phyloP scores from a whole-genome alignment of 2,888 invertebrate genomes.

The Plagodis dolabraria region DNA sequence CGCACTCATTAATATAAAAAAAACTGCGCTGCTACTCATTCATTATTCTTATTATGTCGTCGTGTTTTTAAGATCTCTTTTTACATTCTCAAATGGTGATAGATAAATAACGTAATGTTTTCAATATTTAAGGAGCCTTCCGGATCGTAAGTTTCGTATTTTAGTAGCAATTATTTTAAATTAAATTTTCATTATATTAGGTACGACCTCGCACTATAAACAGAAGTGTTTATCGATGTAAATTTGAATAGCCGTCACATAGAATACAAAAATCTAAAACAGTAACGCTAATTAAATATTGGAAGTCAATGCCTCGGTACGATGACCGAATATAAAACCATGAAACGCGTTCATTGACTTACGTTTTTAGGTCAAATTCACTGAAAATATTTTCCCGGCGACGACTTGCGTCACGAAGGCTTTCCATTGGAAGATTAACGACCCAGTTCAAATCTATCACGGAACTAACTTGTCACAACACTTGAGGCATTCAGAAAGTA shows the following conservation, averaged over 20 bases:
- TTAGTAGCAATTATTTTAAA: too few species aligned
- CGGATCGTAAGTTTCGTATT: too few species aligned
- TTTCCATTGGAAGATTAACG: conserved; percentile 40
- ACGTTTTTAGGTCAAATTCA: conserved; percentile 45
- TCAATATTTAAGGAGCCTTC: too few species aligned
- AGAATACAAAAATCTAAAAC: conserved; percentile 2
- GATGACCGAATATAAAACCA: conserved; percentile 40
- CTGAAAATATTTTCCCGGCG: conserved; percentile 43
- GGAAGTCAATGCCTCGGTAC: conserved; percentile 39
- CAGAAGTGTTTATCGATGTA: not conserved
- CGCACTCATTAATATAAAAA: too few species aligned
- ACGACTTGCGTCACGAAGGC: conserved; percentile 52
- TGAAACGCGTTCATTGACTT: conserved; percentile 46
- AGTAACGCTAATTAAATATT: conserved; percentile 25
- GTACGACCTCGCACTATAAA: too few species aligned
- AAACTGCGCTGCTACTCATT: too few species aligned
- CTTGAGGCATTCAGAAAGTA: not conserved
- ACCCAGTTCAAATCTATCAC: conserved; percentile 16
- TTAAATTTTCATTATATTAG: too few species aligned
- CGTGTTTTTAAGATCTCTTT: too few species aligned
- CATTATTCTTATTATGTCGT: too few species aligned
- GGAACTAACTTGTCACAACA: conserved; percentile 9
- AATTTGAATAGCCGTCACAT: not conserved
- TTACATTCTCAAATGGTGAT: too few species aligned
- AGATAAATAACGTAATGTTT: too few species aligned